Conservation (phyloP, 2,888 invertebrate genomes). For the Eupelmus urozonus region DNA sequence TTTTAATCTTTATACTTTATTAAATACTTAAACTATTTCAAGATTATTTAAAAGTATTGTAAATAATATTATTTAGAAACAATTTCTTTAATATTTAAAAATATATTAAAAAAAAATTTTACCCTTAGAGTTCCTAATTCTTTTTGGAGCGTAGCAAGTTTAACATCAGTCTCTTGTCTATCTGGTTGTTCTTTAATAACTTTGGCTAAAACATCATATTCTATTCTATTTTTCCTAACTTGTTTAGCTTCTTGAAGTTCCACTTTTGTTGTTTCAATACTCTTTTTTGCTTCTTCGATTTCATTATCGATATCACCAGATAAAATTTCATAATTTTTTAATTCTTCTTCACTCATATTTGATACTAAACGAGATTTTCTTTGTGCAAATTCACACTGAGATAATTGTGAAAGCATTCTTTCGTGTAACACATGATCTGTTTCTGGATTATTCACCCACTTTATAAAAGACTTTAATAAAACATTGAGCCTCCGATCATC, state of each 20-base stretch:
- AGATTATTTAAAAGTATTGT: background rate
- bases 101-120: slow-evolving; percentile 48
- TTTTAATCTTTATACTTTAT: background rate
- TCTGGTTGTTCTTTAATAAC: slow-evolving; percentile 94
- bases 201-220: slow-evolving; percentile 95
- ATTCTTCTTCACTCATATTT: slow-evolving; percentile 90
- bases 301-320: slow-evolving; percentile 87
- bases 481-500: slow-evolving; percentile 94
- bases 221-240: slow-evolving; percentile 92
- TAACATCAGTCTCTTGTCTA: slow-evolving; percentile 87
- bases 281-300: slow-evolving; percentile 88
- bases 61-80: background rate
- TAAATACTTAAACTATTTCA: slow-evolving; percentile 3
- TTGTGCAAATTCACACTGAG: slow-evolving; percentile 93
- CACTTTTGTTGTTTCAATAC: slow-evolving; percentile 89
- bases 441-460: slow-evolving; percentile 86
- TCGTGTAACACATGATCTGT: slow-evolving; percentile 81
- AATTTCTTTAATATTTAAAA: background rate
- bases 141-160: slow-evolving; percentile 84
- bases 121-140: slow-evolving; percentile 84
- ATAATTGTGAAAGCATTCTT: slow-evolving; percentile 88
- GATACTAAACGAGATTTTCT: slow-evolving; percentile 89
- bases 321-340: slow-evolving; percentile 88
- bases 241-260: slow-evolving; percentile 90
- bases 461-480: slow-evolving; percentile 89